Conservation (phyloP, 1,140 invertebrate genomes). For the Littorina saxatilis region DNA sequence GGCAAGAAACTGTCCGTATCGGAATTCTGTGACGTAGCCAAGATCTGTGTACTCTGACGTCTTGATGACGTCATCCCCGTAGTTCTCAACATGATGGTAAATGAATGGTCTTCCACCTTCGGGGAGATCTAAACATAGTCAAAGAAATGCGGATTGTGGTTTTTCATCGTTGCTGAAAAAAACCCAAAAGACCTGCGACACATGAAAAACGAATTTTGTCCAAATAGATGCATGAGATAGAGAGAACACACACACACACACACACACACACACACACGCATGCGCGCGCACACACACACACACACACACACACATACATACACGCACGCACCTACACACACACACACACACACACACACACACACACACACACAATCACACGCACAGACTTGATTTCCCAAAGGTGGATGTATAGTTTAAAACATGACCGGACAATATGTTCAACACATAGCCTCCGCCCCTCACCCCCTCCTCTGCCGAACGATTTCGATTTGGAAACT, state of each 20-base stretch:
- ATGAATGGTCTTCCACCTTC: slow-evolving; percentile 75
- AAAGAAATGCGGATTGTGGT: neutral
- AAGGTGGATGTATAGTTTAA: no score
- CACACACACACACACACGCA: neutral
- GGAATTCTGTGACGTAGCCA: slow-evolving; percentile 85
- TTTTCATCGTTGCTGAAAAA: neutral
- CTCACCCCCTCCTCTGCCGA: no score
- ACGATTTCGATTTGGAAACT: no score
- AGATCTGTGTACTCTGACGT: slow-evolving; percentile 76
- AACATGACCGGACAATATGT: no score
- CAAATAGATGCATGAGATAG: neutral
- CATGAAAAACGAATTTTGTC: no score
- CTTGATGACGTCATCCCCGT: slow-evolving; percentile 80
- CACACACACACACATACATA: neutral
- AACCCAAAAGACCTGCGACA: neutral
- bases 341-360: no score
- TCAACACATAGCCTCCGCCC: no score
- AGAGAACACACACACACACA: no score
- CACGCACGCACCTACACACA: no score
- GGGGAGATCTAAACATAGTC: neutral
- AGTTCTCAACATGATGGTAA: slow-evolving; percentile 88
- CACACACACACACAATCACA: no score
- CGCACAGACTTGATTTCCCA: no score
- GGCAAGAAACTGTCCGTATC: slow-evolving; percentile 70
- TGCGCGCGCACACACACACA: neutral